Evolutionary conservation across 2,888 invertebrate species (phyloP).

Genomic region (Cerastis leucographa): DNA sequence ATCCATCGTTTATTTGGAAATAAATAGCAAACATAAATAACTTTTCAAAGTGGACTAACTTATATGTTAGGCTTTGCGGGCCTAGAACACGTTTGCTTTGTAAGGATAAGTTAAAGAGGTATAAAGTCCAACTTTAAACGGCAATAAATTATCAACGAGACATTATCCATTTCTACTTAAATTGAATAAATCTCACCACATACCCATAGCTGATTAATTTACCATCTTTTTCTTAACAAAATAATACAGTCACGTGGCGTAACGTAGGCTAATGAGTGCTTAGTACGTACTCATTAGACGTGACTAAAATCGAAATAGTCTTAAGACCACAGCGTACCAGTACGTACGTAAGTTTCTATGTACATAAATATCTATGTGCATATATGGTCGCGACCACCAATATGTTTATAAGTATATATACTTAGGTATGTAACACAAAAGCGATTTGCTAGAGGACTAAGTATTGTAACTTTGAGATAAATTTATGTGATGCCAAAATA

Average conservation of each 20-base stretch:
- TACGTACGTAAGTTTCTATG: not conserved
- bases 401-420: not conserved
- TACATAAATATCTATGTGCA: not conserved
- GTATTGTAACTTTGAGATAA: not conserved
- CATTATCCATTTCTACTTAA: not conserved
- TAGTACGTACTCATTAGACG: constrained; percentile 23
- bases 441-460: not conserved
- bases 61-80: not conserved
- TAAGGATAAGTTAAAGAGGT: no score
- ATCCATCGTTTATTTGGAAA: no score
- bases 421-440: no score
- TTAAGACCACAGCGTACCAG: constrained; percentile 4
- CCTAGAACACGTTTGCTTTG: not conserved
- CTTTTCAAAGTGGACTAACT: not conserved
- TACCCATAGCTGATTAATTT: constrained; percentile 14
- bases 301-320: constrained; percentile 35
- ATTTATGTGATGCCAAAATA: not conserved
- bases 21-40: not conserved
- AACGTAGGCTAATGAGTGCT: not conserved
- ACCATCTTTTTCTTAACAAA: not conserved
- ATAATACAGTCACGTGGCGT: constrained; percentile 8
- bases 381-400: not conserved
- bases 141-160: not conserved
- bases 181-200: not conserved
- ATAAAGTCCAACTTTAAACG: no score